Evolutionary conservation across 2,888 invertebrate species (phyloP), one percentile per base, ranked within the genome.

Genomic region (Sarcophaga subvicina): DNA sequence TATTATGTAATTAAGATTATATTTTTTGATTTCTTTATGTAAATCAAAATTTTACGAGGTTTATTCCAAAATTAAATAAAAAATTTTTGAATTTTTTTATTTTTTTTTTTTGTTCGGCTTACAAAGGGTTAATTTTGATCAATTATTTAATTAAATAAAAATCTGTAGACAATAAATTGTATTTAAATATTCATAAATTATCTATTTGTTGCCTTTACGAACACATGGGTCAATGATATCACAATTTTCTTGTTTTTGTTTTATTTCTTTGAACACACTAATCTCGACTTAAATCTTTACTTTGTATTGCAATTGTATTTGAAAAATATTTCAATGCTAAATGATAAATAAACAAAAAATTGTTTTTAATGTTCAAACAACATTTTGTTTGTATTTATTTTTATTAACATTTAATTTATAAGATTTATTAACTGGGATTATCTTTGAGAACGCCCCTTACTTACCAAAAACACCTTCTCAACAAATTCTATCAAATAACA

Each of bases 161-260:
- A 63, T 75, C 59, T 60, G 54, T 76, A 54, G 25, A 22, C 20
- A 64, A 80, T 84, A 84, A 80, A 84, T 80, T 60, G 70, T 76
- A 27, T 84, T n/a, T 72, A 80, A 71, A 77, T 60, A 80, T 73
- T 78, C 59, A 86, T 86, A 83, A 86, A 86, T 86, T 80, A 86
- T 80, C 72, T 45, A 76, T 64, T 67, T 80, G 47, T 69, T 78
- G 63, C 70, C 75, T 80, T 54, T 76, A 71, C 62, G 64, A 62
- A 69, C 79, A 60, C 79, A 60, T 81, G 76, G 81, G 87, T 84
- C 81, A 87, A 79, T 87, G 87, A 87, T 84, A 81, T 87, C 83
- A 87, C 47, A 12, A 17, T 70, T 78, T 37, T 81, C 59, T 69
- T 27, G 1, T 27, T 27, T 27, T 27, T 5, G 37, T 37, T 37